Evolutionary conservation across 2,797 vertebrate genomes (phyloP), one percentile per base, ranked within the genome.

Genomic region (Tauraco hartlaubi): DNA sequence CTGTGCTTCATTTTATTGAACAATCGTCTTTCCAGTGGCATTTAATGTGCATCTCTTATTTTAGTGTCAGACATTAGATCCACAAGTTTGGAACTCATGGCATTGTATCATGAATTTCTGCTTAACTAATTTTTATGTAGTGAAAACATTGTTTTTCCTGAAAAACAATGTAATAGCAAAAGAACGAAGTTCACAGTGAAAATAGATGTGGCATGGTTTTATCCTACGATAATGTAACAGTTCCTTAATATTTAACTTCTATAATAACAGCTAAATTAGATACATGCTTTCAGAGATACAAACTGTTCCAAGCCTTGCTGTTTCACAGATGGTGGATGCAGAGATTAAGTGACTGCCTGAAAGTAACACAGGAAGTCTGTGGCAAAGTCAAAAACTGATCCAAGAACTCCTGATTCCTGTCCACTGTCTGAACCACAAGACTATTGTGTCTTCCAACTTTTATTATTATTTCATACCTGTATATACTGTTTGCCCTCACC

Each of bases 231-330:
- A 92, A 90, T 20, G 33, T 56, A 94, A 64, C 25, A 59, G 62
- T 81, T 81, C 61, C 78, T 85, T 91, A 94, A 88, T 78, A 92
- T 91, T 91, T 88, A 94, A 72, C 64, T 90, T 91, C 19, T 37
- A 68, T 39, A 94, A 62, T 58, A 88, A 62, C 74, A 80, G 51
- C 29, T 94, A 77, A 88, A 94, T 88, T 81, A 59, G 49, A 85
- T 37, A 48, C 54, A 66, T 16, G 46, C 46, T 85, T 72, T 68
- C 84, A 85, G 56, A 87, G 41, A 85, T 25, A 64, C 69, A 62
- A 37, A 44, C 49, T 41, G n/a, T 64, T 92, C 78, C 66, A 85
- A 90, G 81, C 49, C 55, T 86, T 46, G 51, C 85, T 73, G 39
- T 41, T 94, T 66, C 79, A 93, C 79, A 88, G 56, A 81, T 31